phyloP scores from a whole-genome alignment of 1,140 invertebrate genomes.

The Ladona fulva region DNA sequence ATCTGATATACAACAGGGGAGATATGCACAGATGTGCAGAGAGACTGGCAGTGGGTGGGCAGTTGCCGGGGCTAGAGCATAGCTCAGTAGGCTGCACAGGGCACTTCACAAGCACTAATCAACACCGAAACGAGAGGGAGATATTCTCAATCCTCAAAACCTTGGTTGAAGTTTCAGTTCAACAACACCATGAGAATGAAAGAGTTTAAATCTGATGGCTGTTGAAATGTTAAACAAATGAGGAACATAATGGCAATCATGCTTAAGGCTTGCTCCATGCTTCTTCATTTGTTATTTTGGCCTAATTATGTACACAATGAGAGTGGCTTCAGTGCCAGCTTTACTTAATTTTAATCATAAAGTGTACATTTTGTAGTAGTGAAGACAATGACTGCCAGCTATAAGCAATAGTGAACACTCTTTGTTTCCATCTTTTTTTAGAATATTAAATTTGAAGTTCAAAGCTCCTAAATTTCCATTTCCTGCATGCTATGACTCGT shows the following conservation, averaged over 20 bases:
- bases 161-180: background rate
- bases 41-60: background rate
- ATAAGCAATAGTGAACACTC: background rate
- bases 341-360: background rate
- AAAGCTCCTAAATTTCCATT: conserved; percentile 7
- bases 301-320: conserved; percentile 10
- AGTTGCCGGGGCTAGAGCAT: background rate
- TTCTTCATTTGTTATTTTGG: conserved; percentile 7
- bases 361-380: background rate
- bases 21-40: background rate
- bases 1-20: background rate
- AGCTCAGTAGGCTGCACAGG: background rate
- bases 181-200: conserved; percentile 7
- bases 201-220: background rate
- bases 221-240: conserved; percentile 10
- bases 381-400: conserved; percentile 3
- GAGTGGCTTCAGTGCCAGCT: background rate
- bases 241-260: conserved; percentile 9
- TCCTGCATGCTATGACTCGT: background rate
- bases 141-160: background rate
- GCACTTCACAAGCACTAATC: conserved; percentile 8
- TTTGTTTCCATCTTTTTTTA: background rate
- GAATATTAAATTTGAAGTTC: background rate
- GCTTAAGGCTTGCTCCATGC: background rate
- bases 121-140: background rate